Evolutionary conservation across 2,888 invertebrate species (phyloP).

Genomic region (Glyphotaelius pellucidus): DNA sequence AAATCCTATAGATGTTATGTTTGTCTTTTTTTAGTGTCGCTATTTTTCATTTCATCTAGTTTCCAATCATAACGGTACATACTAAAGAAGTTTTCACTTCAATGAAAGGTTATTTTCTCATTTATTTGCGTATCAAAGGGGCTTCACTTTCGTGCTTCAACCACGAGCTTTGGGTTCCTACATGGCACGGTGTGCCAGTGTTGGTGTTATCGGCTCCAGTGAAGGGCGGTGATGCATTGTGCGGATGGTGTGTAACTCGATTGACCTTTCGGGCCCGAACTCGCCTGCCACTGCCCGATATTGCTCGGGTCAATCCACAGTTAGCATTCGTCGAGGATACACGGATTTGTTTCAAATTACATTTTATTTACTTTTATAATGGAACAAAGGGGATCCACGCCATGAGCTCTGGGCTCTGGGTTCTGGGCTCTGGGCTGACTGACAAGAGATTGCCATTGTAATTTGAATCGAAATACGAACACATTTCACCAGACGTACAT

Average conservation of each 20-base stretch:
- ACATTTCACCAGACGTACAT: background rate
- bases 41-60: too few species aligned
- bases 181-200: background rate
- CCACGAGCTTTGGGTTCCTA: background rate
- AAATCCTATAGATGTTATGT: too few species aligned
- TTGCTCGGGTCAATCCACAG: constrained; percentile 15
- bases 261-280: constrained; percentile 19
- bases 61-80: too few species aligned
- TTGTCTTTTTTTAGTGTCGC: too few species aligned
- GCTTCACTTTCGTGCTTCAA: background rate
- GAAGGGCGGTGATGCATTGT: constrained; percentile 45
- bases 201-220: background rate
- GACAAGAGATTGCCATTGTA: background rate
- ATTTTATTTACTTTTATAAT: constrained; percentile 25
- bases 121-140: background rate
- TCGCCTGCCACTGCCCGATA: background rate
- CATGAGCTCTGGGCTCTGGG: too few species aligned
- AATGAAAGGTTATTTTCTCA: too few species aligned
- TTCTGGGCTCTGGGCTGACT: background rate
- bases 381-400: constrained; percentile 17
- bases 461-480: background rate
- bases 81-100: too few species aligned
- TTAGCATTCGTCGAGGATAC: constrained; percentile 10
- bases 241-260: constrained; percentile 16
- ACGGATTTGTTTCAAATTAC: constrained; percentile 6